phyloP scores from a whole-genome alignment of 2,888 invertebrate genomes.

The Drosophila multiciliata region DNA sequence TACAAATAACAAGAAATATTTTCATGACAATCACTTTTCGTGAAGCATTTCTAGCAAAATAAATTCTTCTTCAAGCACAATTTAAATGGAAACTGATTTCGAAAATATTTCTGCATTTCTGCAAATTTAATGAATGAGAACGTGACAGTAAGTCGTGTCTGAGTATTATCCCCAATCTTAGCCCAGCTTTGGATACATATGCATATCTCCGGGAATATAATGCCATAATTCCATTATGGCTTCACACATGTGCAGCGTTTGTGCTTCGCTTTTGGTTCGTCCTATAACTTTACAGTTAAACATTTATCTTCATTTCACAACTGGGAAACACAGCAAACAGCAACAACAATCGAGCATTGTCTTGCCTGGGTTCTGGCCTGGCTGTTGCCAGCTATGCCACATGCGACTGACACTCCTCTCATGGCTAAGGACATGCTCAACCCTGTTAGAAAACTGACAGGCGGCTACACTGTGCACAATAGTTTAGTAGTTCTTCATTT shows the following conservation, averaged over 20 bases:
- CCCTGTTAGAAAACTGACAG: conserved; percentile 27
- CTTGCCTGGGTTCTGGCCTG: conserved; percentile 36
- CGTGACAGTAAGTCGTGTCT: conserved; percentile 35
- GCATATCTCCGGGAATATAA: conserved; percentile 36
- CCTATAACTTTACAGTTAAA: conserved; percentile 62
- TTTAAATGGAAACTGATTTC: background rate
- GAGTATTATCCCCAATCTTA: conserved; percentile 31
- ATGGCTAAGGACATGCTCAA: conserved; percentile 46
- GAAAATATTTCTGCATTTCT: background rate
- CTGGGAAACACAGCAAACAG: conserved; percentile 23
- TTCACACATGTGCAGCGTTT: conserved; percentile 8
- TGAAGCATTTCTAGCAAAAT: no score
- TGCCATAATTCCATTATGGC: conserved; percentile 42
- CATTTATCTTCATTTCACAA: conserved; percentile 71
- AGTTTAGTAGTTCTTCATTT: background rate
- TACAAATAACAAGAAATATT: no score
- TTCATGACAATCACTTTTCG: no score
- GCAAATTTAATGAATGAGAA: conserved; percentile 19
- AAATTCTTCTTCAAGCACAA: background rate
- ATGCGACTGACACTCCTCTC: conserved; percentile 24
- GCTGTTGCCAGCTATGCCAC: conserved; percentile 53
- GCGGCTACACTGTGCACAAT: conserved; percentile 5
- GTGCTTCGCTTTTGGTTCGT: conserved; percentile 9
- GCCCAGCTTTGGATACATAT: conserved; percentile 32
- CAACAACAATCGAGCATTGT: conserved; percentile 23